Evolutionary conservation across 30 jellyfish, hydroid and myxozoan species (phyloP).

Genomic region (Hydractinia echinata): DNA sequence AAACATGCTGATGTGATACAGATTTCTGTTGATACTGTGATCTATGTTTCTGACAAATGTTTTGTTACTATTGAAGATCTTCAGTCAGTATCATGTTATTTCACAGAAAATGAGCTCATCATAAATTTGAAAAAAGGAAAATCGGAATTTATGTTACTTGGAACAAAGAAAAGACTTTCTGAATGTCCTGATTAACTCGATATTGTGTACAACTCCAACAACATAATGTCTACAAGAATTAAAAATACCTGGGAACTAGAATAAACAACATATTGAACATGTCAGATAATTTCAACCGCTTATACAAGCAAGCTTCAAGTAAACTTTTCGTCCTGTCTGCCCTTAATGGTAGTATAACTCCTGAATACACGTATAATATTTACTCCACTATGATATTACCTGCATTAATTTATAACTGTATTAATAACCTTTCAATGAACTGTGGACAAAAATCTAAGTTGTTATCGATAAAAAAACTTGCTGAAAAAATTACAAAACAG

Average conservation of each 20-base stretch:
- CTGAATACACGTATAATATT: slow-evolving; percentile 38
- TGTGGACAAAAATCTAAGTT: slow-evolving; percentile 35
- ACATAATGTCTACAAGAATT: not conserved
- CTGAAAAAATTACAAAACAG: slow-evolving; percentile 31
- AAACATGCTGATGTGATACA: slow-evolving; percentile 43
- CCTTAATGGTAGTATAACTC: slow-evolving; percentile 38
- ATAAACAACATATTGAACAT: not conserved
- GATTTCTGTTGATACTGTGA: slow-evolving; percentile 69
- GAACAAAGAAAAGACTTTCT: not conserved
- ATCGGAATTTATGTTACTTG: slow-evolving; percentile 8
- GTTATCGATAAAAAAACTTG: slow-evolving; percentile 45
- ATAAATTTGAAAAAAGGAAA: slow-evolving; percentile 41
- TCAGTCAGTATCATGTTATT: slow-evolving; percentile 26
- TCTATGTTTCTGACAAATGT: slow-evolving; percentile 10
- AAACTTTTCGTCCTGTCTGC: slow-evolving; percentile 48
- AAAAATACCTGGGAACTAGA: not conserved
- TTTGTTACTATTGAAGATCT: not conserved
- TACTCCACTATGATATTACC: slow-evolving; percentile 46
- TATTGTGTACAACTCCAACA: not conserved
- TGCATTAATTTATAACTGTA: slow-evolving; percentile 51
- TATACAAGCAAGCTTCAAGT: slow-evolving; percentile 47
- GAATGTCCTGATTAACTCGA: not conserved
- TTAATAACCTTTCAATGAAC: slow-evolving; percentile 33
- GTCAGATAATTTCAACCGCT: slow-evolving; percentile 32
- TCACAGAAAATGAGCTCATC: slow-evolving; percentile 41